Percentiles rank a stretch among this genome's conserved stretches.
Evolutionary conservation across 2,113 vertebrate species (phyloP).

Genomic region (Megaleporinus macrocephalus): DNA sequence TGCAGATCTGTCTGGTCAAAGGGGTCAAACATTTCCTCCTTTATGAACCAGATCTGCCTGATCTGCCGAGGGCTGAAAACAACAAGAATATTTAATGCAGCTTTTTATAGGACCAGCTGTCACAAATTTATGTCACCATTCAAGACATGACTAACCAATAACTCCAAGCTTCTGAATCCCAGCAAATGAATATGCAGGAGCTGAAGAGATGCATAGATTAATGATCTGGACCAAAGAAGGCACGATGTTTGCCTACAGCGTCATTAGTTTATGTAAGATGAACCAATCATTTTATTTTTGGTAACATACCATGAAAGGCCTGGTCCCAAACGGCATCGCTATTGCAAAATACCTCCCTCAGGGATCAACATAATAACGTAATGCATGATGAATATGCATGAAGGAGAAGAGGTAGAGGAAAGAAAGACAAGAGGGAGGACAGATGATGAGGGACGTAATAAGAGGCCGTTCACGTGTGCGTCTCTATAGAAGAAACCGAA

Average conservation of each 20-base stretch:
- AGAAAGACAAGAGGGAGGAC: conserved; percentile 13
- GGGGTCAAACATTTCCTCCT: neutral
- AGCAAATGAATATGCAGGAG: conserved; percentile 5
- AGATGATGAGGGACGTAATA: conserved; percentile 43
- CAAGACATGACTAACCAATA: neutral
- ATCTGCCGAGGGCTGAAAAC: neutral
- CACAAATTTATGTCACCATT: conserved; percentile 17
- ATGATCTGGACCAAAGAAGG: conserved; percentile 12
- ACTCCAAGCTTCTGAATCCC: neutral
- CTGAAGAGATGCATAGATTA: conserved; percentile 20
- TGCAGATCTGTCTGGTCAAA: no score
- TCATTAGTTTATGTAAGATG: conserved; percentile 25
- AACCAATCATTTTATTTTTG: conserved; percentile 40
- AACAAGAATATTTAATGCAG: neutral
- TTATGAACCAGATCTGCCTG: neutral
- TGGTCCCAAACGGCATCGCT: conserved; percentile 6
- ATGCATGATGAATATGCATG: conserved; percentile 54
- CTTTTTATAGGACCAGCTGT: neutral
- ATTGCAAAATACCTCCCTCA: conserved; percentile 30
- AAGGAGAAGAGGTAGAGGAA: conserved; percentile 27
- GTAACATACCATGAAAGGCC: conserved; percentile 41
- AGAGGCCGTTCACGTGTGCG: conserved; percentile 28
- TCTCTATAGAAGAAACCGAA: conserved; percentile 36
- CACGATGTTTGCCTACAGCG: conserved; percentile 18
- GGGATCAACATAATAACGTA: conserved; percentile 38